Conservation (phyloP, 2,113 vertebrate species). For the Calidris pygmaea region DNA sequence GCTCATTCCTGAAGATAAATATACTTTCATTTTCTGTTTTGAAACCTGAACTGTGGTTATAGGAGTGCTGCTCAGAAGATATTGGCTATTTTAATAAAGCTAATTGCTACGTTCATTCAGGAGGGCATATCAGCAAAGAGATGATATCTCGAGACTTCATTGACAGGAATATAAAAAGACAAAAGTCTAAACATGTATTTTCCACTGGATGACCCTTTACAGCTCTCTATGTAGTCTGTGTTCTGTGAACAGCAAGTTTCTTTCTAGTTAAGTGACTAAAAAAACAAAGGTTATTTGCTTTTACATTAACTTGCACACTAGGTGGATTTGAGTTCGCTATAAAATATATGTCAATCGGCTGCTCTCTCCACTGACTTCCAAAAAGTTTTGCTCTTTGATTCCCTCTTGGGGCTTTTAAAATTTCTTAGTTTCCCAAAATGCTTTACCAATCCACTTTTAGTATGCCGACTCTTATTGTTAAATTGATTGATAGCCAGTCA, state of each 20-base stretch:
- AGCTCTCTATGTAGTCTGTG: neutral
- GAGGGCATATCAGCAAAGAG: conserved; percentile 6
- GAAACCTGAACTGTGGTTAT: neutral
- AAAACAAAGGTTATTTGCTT: neutral
- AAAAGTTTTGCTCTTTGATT: neutral
- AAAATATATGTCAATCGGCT: neutral
- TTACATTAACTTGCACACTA: neutral
- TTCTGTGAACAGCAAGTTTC: neutral
- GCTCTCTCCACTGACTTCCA: neutral
- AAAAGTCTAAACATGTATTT: neutral
- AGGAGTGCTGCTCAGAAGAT: neutral
- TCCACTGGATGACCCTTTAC: neutral
- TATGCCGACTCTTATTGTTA: neutral
- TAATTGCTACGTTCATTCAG: conserved; percentile 43
- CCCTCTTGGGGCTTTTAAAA: neutral
- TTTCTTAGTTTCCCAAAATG: neutral
- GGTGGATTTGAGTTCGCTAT: neutral
- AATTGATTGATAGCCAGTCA: neutral
- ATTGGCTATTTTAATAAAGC: conserved; percentile 36
- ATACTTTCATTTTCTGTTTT: neutral
- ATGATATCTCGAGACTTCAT: neutral
- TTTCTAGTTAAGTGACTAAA: neutral
- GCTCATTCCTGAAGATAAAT: neutral
- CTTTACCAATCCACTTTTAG: neutral
- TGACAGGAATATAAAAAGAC: neutral